These are phyloP conservation scores for Diadromus collaris DNA, from an alignment of 2,888 invertebrate species.

Conservation along the genomic window DNA sequence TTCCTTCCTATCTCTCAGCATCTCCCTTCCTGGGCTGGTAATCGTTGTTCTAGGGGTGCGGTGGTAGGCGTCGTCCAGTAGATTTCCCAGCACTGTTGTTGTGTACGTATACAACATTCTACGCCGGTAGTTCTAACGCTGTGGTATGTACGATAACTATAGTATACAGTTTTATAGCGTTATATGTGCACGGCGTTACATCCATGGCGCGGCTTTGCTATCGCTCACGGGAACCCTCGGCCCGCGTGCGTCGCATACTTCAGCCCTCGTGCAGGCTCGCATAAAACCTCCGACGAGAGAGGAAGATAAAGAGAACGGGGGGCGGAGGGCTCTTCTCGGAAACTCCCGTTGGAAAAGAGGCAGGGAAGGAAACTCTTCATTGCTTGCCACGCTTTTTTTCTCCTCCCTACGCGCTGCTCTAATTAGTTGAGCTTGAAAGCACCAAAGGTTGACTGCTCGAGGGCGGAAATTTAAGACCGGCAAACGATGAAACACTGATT, in stretches of 20 bases:
- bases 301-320: background rate
- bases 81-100: constrained; percentile 5
- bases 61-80: constrained; percentile 28
- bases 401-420: constrained; percentile 26
- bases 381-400: constrained; percentile 11
- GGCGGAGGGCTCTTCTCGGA: constrained; percentile 33
- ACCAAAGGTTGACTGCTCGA: constrained; percentile 51
- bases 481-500: constrained; percentile 53
- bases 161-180: constrained; percentile 15
- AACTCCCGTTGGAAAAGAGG: constrained; percentile 22
- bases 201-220: constrained; percentile 46
- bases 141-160: background rate
- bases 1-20: background rate
- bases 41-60: constrained; percentile 47
- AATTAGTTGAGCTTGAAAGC: constrained; percentile 55
- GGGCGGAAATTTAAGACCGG: constrained; percentile 46
- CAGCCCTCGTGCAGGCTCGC: constrained; percentile 53
- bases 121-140: constrained; percentile 17
- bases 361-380: constrained; percentile 24
- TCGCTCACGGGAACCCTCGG: constrained; percentile 56
- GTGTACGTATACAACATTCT: constrained; percentile 38
- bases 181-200: constrained; percentile 14
- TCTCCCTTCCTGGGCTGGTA: constrained; percentile 39
- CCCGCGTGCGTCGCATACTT: constrained; percentile 63
- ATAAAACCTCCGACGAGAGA: constrained; percentile 3